Evolutionary conservation across 2,113 vertebrate genomes (phyloP).

Genomic region (Steatornis caripensis): DNA sequence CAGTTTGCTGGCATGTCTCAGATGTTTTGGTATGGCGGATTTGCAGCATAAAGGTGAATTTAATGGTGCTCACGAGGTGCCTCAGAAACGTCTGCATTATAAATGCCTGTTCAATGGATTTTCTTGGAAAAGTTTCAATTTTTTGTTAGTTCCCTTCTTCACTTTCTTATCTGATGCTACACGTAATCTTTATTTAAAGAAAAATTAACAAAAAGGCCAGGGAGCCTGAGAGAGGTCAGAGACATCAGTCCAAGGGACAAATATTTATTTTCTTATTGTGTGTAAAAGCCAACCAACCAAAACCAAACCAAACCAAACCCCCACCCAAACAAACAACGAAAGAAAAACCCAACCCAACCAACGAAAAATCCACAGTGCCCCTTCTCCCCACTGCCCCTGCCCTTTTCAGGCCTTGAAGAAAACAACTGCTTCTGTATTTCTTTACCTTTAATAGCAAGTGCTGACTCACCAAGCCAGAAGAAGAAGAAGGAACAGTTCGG

Average conservation of each 20-base stretch:
- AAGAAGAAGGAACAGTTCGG: neutral
- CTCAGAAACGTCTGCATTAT: neutral
- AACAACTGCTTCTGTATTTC: neutral
- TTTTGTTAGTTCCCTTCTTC: neutral
- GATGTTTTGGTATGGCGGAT: neutral
- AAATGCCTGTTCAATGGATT: neutral
- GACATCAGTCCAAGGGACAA: neutral
- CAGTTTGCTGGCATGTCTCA: neutral
- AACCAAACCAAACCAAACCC: neutral
- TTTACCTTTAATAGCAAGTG: neutral
- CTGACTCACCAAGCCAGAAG: neutral
- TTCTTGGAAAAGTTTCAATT: neutral
- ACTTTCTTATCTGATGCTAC: neutral
- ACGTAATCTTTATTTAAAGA: neutral
- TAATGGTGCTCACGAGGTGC: neutral
- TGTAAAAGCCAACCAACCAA: neutral
- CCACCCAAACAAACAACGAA: neutral
- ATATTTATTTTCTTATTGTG: neutral
- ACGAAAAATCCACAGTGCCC: neutral
- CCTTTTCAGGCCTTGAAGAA: neutral
- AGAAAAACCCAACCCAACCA: neutral
- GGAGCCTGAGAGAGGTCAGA: neutral
- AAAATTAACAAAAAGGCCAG: neutral
- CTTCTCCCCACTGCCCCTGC: rapidly evolving
- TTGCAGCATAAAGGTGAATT: neutral